Percentiles rank a stretch among this genome's conserved stretches.
phyloP scores from a whole-genome alignment of 1,140 invertebrate genomes.

The Drosophila tristis region DNA sequence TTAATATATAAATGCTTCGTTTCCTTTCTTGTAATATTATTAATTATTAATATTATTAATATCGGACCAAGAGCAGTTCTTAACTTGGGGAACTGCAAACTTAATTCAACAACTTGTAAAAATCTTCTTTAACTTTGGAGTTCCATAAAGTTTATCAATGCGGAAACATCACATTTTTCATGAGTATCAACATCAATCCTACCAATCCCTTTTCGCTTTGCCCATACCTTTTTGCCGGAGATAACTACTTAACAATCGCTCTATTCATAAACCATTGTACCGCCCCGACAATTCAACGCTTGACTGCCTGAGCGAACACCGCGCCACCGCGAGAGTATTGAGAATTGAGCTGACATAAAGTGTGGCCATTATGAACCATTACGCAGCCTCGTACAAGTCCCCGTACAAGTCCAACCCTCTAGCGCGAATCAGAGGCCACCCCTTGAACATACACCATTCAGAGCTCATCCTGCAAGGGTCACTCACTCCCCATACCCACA shows the following conservation, averaged over 20 bases:
- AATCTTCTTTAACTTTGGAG: too few relatives aligned
- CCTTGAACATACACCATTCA: slow-evolving; percentile 8
- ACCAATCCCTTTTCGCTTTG: too few relatives aligned
- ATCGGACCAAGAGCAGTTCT: too few relatives aligned
- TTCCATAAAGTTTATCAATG: too few relatives aligned
- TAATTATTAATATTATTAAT: too few relatives aligned
- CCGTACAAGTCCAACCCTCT: slow-evolving; percentile 4
- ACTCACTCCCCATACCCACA: neutral
- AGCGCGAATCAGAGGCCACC: slow-evolving; percentile 8
- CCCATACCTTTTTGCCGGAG: too few relatives aligned
- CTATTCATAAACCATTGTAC: slow-evolving; percentile 19
- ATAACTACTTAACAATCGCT: slow-evolving; percentile 37
- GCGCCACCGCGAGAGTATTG: neutral
- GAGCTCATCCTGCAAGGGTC: neutral
- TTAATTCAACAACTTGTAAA: too few relatives aligned
- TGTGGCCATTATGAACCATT: slow-evolving; percentile 63
- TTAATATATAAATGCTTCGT: too few relatives aligned
- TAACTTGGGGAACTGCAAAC: too few relatives aligned
- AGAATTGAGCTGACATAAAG: slow-evolving; percentile 38
- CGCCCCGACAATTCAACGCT: neutral
- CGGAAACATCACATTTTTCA: too few relatives aligned
- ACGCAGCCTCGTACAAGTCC: slow-evolving; percentile 22
- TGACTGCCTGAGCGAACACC: slow-evolving; percentile 5
- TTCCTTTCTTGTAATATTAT: too few relatives aligned
- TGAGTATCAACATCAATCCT: too few relatives aligned